These are phyloP conservation scores for Planococcus citri DNA, from an alignment of 1,140 invertebrate genomes.

Conservation along the genomic window DNA sequence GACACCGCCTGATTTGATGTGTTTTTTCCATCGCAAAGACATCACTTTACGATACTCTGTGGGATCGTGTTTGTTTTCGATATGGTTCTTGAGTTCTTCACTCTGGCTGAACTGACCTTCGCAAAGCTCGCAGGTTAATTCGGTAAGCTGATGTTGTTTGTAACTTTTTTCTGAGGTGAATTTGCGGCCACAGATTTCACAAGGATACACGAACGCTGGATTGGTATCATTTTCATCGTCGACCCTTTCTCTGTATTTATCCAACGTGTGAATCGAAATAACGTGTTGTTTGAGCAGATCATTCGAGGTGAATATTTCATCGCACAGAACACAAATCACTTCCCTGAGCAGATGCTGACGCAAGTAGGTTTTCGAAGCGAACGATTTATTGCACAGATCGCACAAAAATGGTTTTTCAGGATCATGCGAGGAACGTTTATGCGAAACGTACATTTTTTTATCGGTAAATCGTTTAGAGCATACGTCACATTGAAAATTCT, in stretches of 20 bases:
- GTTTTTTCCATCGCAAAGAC: background rate
- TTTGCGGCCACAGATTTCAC: background rate
- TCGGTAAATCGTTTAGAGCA: background rate
- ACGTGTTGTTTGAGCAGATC: conserved; percentile 6
- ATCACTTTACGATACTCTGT: background rate
- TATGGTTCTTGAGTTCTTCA: background rate
- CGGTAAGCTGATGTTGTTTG: background rate
- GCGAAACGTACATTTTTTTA: background rate
- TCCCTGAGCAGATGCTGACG: conserved; percentile 57
- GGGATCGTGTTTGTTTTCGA: background rate
- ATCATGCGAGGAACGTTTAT: conserved; percentile 31
- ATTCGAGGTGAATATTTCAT: background rate
- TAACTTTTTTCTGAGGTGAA: background rate
- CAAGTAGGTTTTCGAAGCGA: conserved; percentile 47
- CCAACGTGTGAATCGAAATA: background rate
- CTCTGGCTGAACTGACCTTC: background rate
- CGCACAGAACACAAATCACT: background rate
- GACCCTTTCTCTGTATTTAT: background rate
- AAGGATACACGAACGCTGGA: background rate
- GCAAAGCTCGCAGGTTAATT: background rate
- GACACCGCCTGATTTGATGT: background rate
- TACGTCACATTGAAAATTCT: background rate
- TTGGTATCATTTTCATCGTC: background rate
- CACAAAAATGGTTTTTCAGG: conserved; percentile 60
- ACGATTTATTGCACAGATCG: conserved; percentile 53